Conservation (phyloP, 2,888 invertebrate genomes). For the Nasonovia ribisnigri region DNA sequence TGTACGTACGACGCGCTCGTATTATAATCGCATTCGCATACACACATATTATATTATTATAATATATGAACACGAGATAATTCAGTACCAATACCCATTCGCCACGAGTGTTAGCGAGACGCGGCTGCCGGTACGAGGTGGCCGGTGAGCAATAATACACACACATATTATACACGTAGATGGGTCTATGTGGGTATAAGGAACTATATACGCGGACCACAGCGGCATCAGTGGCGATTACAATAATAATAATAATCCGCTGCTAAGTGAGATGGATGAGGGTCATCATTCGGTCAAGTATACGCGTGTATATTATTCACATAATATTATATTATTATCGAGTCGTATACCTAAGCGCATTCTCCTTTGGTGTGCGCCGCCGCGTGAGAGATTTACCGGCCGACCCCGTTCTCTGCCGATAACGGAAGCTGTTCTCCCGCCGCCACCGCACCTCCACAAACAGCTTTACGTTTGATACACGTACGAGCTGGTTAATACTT, state of each 20-base stretch:
- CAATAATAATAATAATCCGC: conserved; percentile 29
- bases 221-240: conserved; percentile 10
- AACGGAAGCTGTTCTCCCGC: conserved; percentile 21
- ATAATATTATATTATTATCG: conserved; percentile 8
- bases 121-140: not conserved
- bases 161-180: not conserved
- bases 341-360: not conserved
- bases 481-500: not conserved
- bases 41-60: not conserved
- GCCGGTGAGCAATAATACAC: not conserved
- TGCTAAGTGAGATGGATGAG: conserved; percentile 43
- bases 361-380: not conserved
- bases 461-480: not conserved
- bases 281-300: conserved; percentile 55
- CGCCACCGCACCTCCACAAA: not conserved
- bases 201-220: not conserved
- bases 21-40: conserved; percentile 29
- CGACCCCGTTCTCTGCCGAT: conserved; percentile 20
- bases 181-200: not conserved
- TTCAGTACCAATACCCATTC: not conserved
- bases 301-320: conserved; percentile 7
- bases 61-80: not conserved
- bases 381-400: conserved; percentile 3
- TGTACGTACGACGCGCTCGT: not conserved
- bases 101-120: not conserved